Evolutionary conservation across 2,113 vertebrate genomes (phyloP), one percentile per base, ranked within the genome.

Genomic region (Leptobrachium ailaonicum): DNA sequence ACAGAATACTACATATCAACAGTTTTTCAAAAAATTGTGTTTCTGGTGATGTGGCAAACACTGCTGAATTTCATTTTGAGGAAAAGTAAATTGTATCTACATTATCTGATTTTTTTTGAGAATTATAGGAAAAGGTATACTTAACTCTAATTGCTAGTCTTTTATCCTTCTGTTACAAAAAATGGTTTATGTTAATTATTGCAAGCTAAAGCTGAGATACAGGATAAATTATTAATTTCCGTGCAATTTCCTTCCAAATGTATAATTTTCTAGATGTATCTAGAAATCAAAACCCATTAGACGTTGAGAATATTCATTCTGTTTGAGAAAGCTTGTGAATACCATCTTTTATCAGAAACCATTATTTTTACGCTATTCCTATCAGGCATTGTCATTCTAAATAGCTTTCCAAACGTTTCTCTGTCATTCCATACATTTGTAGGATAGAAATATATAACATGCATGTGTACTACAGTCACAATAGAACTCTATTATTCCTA

Each of bases 341-440:
- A 13, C 56, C 56, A 60, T 3, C 10, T 60, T 60, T 45, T 41
- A 32, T 71, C 62, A n/a, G 10, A 44, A 62, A 77, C 20, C 32
- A 60, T 45, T 58, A 71, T 2, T 53, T 67, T 40, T 5, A n/a
- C 70, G 66, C 43, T 62, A 47, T 78, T 78, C 56, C 44, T 41
- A 62, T 56, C 54, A 77, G 50, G 66, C 67, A 76, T 42, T 58
- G 41, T 77, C 54, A 45, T 66, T 70, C 12, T 40, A 50, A 62
- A 14, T 62, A 60, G 14, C 42, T 64, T 12, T 9, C 41, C 20
- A 20, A 6, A 63, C 9, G 45, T 20, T 63, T 40, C 10, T 2
- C 11, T 66, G 20, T 66, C 32, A 62, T n/a, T 13, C 11, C 41
- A 32, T 75, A 11, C 56, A 10, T 10, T 1, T 10, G 56, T 7